Conservation (phyloP, 2,113 vertebrate species). For the Sphaerodactylus townsendi region DNA sequence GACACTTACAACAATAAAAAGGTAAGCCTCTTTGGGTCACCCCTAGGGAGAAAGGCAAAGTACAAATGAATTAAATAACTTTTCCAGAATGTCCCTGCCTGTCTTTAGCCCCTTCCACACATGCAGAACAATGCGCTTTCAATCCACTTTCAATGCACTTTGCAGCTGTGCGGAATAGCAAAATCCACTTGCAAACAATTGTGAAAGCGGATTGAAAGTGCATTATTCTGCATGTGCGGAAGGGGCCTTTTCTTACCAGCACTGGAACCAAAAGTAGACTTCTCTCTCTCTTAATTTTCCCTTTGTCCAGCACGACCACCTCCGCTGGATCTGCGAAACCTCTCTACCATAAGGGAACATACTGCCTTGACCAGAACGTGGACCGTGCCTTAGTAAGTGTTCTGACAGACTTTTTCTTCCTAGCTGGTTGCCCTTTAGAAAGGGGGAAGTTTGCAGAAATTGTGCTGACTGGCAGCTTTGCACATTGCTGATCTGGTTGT, state of each 20-base stretch:
- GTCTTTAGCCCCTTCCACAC: too few relatives aligned
- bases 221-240: too few relatives aligned
- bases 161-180: too few relatives aligned
- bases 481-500: too few relatives aligned
- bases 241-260: too few relatives aligned
- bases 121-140: too few relatives aligned
- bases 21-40: too few relatives aligned
- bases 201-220: too few relatives aligned
- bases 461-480: neutral
- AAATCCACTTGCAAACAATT: too few relatives aligned
- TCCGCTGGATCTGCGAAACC: slow-evolving; percentile 88
- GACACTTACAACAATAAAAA: too few relatives aligned
- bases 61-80: neutral
- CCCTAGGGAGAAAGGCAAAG: too few relatives aligned
- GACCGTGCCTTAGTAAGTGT: slow-evolving; percentile 88
- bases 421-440: neutral
- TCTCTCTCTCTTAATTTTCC: slow-evolving; percentile 27
- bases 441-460: neutral
- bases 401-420: slow-evolving; percentile 14
- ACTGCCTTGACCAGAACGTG: slow-evolving; percentile 80
- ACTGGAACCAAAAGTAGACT: neutral
- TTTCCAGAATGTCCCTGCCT: neutral
- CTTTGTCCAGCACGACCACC: slow-evolving; percentile 84
- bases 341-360: slow-evolving; percentile 92
- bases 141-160: too few relatives aligned